Evolutionary conservation across 1,140 invertebrate species (phyloP), one percentile per base, ranked within the genome.

Genomic region (Hyles euphorbiae): DNA sequence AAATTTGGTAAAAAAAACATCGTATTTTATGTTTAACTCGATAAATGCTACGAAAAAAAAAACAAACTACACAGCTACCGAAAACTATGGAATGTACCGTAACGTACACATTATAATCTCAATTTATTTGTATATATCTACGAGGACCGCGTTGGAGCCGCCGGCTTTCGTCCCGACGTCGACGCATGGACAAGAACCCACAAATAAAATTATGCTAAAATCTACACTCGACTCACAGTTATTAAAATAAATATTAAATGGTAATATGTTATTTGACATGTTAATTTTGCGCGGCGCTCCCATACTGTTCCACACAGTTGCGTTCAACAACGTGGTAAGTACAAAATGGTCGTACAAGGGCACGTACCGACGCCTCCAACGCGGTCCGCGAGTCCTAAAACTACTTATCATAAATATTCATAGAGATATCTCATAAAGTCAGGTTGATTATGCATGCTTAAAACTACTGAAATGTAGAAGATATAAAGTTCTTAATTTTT

Each of bases 1-100:
- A 74, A 87, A 87, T 87, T 87, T 87, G 81, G 83, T 84, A 84
- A 84, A 78, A 64, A 65, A 60, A 56, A 61, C 43, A 63, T 60
- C 49, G 58, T 61, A 58, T 68, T 61, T 63, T 46, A 34, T 40
- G n/a, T 40, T 53, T 11, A 6, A 40, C 36, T 45, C 52, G 61
- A 71, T 67, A 67, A 63, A 70, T 53, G 59, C 55, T 58, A 55
- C 40, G 51, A 61, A 58, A 46, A 48, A 48, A 68, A 66, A 65
- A 65, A 22, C 22, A 22, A 61, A 40, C 4, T 72, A 67, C 60
- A 67, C 11, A 58, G 48, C 56, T 58, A 58, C 49, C 48, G 48
- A 58, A 49, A 51, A 55, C 56, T 65, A 61, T 58, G 58, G 58
- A 64, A 61, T 58, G 58, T 60, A 46, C 49, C 61, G 60, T 58